These are phyloP conservation scores for Nymphicus hollandicus DNA, from an alignment of 2,113 vertebrate genomes.

Conservation along the genomic window DNA sequence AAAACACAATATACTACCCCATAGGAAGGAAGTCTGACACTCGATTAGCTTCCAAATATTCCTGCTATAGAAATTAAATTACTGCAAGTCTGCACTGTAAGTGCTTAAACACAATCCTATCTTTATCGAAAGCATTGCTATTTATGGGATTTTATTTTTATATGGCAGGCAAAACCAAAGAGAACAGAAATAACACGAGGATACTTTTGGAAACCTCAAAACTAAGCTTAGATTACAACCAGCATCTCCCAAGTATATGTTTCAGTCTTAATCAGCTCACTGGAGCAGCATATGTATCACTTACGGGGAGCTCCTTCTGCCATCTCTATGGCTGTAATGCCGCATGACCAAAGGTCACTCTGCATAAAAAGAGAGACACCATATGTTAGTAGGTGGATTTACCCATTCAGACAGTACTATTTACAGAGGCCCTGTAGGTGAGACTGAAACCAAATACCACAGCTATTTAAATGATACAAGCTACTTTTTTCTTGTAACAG, in stretches of 20 bases:
- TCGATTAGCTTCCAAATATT: not conserved
- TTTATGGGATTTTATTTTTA: slow-evolving; percentile 53
- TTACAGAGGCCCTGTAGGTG: slow-evolving; percentile 35
- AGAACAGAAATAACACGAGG: slow-evolving; percentile 19
- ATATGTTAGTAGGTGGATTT: slow-evolving; percentile 60
- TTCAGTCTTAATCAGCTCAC: not conserved
- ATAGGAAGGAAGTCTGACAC: slow-evolving; percentile 32
- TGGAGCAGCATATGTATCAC: slow-evolving; percentile 62
- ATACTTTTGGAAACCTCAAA: slow-evolving; percentile 33
- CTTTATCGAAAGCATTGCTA: not conserved
- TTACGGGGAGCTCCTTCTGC: slow-evolving; percentile 98
- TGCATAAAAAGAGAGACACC: slow-evolving; percentile 68
- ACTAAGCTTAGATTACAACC: slow-evolving; percentile 21
- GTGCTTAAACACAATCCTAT: not conserved
- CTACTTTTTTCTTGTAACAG: not conserved
- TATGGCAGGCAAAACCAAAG: slow-evolving; percentile 7
- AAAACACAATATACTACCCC: slow-evolving; percentile 2
- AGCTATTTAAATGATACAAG: not conserved
- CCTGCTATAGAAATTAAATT: not conserved
- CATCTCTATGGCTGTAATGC: slow-evolving; percentile 99
- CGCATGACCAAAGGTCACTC: slow-evolving; percentile 99
- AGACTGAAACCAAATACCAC: not conserved
- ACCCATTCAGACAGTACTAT: not conserved
- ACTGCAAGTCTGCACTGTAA: not conserved
- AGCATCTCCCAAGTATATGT: not conserved